phyloP scores from a whole-genome alignment of 2,888 invertebrate genomes.

The Shargacucullia verbasci region DNA sequence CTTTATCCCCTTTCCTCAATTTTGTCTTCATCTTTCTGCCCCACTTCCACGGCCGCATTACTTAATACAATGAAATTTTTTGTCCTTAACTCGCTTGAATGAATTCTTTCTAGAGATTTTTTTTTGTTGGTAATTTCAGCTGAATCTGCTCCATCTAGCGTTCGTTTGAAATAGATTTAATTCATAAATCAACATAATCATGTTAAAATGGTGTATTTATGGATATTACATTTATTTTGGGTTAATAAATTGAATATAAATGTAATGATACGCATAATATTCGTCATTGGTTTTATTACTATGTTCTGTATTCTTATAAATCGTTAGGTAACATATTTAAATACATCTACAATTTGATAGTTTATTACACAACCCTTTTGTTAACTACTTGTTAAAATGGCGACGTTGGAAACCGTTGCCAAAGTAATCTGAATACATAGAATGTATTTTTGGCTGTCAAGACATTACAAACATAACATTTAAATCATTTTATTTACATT shows the following conservation, averaged over 20 bases:
- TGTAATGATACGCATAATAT: constrained; percentile 56
- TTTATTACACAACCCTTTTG: constrained; percentile 87
- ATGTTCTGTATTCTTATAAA: constrained; percentile 78
- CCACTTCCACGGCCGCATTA: constrained; percentile 68
- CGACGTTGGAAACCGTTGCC: constrained; percentile 61
- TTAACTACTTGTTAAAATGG: constrained; percentile 77
- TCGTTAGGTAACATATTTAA: constrained; percentile 81
- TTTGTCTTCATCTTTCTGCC: constrained; percentile 69
- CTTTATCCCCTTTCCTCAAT: constrained; percentile 70
- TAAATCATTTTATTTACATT: constrained; percentile 67
- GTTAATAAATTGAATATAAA: constrained; percentile 8
- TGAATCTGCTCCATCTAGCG: constrained; percentile 58
- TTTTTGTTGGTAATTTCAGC: constrained; percentile 60
- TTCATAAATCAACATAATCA: constrained; percentile 51
- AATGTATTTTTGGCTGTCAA: constrained; percentile 74
- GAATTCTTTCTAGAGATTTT: constrained; percentile 55
- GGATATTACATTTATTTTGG: too few species aligned
- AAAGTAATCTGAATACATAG: constrained; percentile 64
- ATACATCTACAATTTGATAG: constrained; percentile 83
- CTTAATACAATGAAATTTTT: constrained; percentile 75
- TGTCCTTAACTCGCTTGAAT: constrained; percentile 61
- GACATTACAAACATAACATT: constrained; percentile 68
- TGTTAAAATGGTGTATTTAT: not conserved
- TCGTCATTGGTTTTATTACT: constrained; percentile 72
- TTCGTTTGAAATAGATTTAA: constrained; percentile 57